Percentiles rank a stretch among this genome's conserved stretches.
Evolutionary conservation across 2,113 vertebrate genomes (phyloP).

Genomic region (Megaceryle maxima): DNA sequence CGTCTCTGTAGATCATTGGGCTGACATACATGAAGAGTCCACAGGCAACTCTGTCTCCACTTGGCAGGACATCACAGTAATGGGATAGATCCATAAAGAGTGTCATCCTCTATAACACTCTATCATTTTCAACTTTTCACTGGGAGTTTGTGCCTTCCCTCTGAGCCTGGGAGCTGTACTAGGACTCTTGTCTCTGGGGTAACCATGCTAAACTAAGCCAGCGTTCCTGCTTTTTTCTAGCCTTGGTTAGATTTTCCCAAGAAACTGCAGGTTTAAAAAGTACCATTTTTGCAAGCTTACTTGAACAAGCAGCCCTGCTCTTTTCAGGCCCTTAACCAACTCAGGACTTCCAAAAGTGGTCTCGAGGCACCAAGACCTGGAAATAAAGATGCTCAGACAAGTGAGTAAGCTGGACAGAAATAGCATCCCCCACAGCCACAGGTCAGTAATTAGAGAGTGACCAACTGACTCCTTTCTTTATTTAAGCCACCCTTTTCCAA

Average conservation of each 20-base stretch:
- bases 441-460: not conserved
- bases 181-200: not conserved
- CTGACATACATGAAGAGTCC: not conserved
- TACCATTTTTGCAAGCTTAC: not conserved
- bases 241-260: not conserved
- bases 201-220: not conserved
- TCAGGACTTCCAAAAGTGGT: not conserved
- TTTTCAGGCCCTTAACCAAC: not conserved
- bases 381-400: not conserved
- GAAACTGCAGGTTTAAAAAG: constrained; percentile 14
- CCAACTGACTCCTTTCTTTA: not conserved
- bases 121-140: not conserved
- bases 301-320: not conserved
- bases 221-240: not conserved
- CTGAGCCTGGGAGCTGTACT: not conserved
- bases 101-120: not conserved
- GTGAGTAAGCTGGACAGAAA: not conserved
- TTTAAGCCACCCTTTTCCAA: not conserved
- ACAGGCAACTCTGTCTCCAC: not conserved
- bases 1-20: fast-evolving
- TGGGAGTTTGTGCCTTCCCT: not conserved
- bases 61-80: not conserved
- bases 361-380: not conserved
- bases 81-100: not conserved
- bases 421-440: not conserved